Evolutionary conservation across 2,797 vertebrate genomes (phyloP), one percentile per base, ranked within the genome.

Genomic region (Anguilla megastoma): DNA sequence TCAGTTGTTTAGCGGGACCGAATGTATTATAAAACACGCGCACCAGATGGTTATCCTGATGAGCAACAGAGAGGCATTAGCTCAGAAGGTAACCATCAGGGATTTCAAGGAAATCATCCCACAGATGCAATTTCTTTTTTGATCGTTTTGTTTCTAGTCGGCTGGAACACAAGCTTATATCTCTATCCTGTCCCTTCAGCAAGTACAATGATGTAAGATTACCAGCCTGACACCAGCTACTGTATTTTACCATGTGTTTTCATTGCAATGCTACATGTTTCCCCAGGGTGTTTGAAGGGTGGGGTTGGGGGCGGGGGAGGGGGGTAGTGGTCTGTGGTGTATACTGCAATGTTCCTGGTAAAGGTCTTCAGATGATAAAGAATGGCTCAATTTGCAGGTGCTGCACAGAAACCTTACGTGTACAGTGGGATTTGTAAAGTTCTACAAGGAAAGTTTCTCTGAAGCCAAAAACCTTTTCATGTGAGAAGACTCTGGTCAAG

Each of bases 381-480:
- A 33, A 83, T 16, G 80, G 30, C 89, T 90, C 89, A 58, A 83
- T 9, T 90, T 91, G 27, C 92, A 95, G 95, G 92, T 93, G 86
- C 90, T 95, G 87, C 91, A 93, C 66, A 95, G 92, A 89, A 87
- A 85, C 58, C 87, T 95, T 60, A 89, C 92, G 89, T 93, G 93
- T 88, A 91, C 92, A 87, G 93, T 93, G 88, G 95, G 95, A 91
- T 94, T 95, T 91, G 91, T 91, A 88, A 90, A 94, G 89, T 95
- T 96, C 91, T 92, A 94, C 93, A 93, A 91, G 92, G 91, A 92
- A 92, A 91, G 66, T 50, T 96, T 95, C 89, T 91, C 90, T 0
- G 91, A 95, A 58, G 95, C 95, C 92, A 94, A 83, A 86, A 90
- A 94, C 76, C 91, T 95, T 85, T 95, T 96, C 90, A 94, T 95